Evolutionary conservation across 2,113 vertebrate species (phyloP), one percentile per base, ranked within the genome.

Genomic region (Pseudonaja textilis): DNA sequence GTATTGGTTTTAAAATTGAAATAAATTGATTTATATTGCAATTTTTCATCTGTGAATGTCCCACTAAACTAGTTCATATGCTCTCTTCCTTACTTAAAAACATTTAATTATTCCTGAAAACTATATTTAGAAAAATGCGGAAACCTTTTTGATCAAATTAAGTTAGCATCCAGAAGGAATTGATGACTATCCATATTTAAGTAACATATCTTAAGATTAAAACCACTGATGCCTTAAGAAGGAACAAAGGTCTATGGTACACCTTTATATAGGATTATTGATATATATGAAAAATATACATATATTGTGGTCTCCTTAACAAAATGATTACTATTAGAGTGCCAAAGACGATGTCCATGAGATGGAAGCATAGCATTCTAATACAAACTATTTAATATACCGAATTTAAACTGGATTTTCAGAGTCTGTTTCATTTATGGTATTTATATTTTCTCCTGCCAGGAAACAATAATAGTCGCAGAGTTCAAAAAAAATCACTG

Each of bases 401-500:
- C 45, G 85, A 69, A 45, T 90, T 64, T 5, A 3, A 93, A 34
- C 11, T 45, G 16, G 52, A 39, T 85, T 92, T 34, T 20, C 3
- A 39, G n/a, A 29, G 0, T 1, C 10, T 52, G 34, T 2, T 88
- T 50, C 11, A 16, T 87, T 39, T 64, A 26, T 3, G 92, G 87
- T 74, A 92, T 20, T 88, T 50, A 59, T 45, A 55, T 20, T 91
- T 89, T 89, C 90, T 85, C 88, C 87, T 89, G 14, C 0, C 56
- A 92, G 88, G 92, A 93, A 93, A 93, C 93, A 29, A 16, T 0
- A 74, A 25, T 89, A 94, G 91, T 93, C 85, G 87, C 93, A 96
- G 90, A 93, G 81, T 86, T 92, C n/a, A 92, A 94, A 96, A 93
- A 93, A 96, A 95, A 96, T 88, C 34, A 42, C 74, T 87, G 89